Evolutionary conservation across 2,888 invertebrate genomes (phyloP), one percentile per base, ranked within the genome.

Genomic region (Dione vanillae): DNA sequence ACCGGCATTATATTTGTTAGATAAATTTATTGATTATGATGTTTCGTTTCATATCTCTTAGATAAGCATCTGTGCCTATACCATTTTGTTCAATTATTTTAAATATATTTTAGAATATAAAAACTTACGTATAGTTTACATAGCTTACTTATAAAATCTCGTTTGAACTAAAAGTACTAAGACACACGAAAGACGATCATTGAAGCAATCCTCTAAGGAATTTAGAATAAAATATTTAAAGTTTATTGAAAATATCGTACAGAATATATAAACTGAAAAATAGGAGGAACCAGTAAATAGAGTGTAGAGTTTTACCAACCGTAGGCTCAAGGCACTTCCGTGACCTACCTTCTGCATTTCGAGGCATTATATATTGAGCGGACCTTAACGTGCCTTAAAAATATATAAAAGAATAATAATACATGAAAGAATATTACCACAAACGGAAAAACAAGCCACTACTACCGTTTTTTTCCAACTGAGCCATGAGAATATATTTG

Each of bases 211-310:
- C 43, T 2, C 59, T 43, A 11, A 43, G 43, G 59, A 43, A 27
- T 20, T n/a, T 61, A 27, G 59, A n/a, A 45, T 61, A n/a, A 61
- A n/a, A 61, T 61, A 61, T 61, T 61, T 43, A 43, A 61, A 27
- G 10, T 61, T 43, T 61, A 61, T 61, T 43, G 59, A 61, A 43
- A 27, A n/a, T 20, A 27, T 43, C 43, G 59, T 45, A n/a, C 20
- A n/a, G n/a, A 43, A 43, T 10, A 61, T 45, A 14, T 27, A 43
- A 43, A 61, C 10, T 9, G 0, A 59, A 41, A 61, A 10, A 16
- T 61, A 27, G 10, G 43, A 61, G 19, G 14, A 12, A 27, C 20
- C n/a, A n/a, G 27, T 27, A 27, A n/a, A n/a, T 43, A 12, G 8
- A 20, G 20, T 43, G 1, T 11, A 43, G 41, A 19, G 10, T 5